Evolutionary conservation across 1,140 invertebrate genomes (phyloP), one percentile per base, ranked within the genome.

Genomic region (Brachionus koreanus): DNA sequence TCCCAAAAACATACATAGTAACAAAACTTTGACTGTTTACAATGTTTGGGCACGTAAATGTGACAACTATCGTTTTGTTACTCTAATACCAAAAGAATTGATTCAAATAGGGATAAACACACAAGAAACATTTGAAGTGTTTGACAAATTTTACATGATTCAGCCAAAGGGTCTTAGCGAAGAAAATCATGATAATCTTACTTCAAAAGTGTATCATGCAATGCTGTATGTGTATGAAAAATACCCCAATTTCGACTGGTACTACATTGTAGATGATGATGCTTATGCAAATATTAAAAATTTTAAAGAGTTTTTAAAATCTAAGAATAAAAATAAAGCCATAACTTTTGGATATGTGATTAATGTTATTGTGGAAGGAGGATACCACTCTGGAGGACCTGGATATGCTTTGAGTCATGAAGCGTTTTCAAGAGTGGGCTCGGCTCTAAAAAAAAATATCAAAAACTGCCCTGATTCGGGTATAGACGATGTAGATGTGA

Each of bases 231-330:
- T 94, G 25, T 95, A 87, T 83, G 83, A 86, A 43, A 79, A 87
- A 63, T 83, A 86, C 6, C 84, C 86, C 25, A 83, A 87, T 35
- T 85, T 84, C 13, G 95, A 97, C 87, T 97, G 94, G 94, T 96
- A 96, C 86, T 89, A 97, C 83, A 97, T 97, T 88, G 95, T 94
- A 33, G 95, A 97, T 86, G 95, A 96, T 87, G 95, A 97, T 86
- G 96, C 95, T 88, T 95, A 88, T 90, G 92, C 92, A 13, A 87
- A 90, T 10, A 75, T 89, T 10, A 88, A 90, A 84, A 90, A 90
- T 84, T 83, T 90, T 10, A 84, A 88, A 25, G 83, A 85, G 65
- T 86, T 88, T 43, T 83, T 89, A 35, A 83, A 83, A 13, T 77
- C 83, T 12, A 83, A 85, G 79, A 52, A 83, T 84, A 63, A 79